Evolutionary conservation across 2,888 invertebrate genomes (phyloP).

Genomic region (Rhingia rostrata): DNA sequence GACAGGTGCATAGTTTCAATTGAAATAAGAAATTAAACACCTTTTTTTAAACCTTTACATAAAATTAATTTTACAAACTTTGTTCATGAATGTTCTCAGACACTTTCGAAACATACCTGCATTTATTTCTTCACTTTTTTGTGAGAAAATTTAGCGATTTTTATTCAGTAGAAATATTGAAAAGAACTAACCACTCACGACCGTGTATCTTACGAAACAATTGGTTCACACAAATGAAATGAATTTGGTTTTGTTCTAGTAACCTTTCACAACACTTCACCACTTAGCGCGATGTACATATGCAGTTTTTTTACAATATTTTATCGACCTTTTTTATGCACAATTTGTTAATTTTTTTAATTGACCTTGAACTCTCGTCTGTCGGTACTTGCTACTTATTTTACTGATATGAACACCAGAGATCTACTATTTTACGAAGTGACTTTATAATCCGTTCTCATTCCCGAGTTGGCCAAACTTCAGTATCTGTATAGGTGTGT

Average conservation of each 20-base stretch:
- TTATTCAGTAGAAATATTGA: not conserved
- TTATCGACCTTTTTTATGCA: slow-evolving; percentile 59
- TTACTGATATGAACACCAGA: slow-evolving; percentile 44
- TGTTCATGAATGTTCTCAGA: not conserved
- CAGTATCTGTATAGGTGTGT: slow-evolving; percentile 40
- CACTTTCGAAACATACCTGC: slow-evolving; percentile 48
- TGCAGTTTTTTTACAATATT: slow-evolving; percentile 28
- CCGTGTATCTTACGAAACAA: slow-evolving; percentile 53
- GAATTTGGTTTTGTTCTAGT: slow-evolving; percentile 12
- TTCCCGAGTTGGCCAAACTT: slow-evolving; percentile 20
- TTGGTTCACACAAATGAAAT: slow-evolving; percentile 44
- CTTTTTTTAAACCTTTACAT: not conserved
- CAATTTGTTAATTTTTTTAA: slow-evolving; percentile 56
- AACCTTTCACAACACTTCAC: slow-evolving; percentile 41
- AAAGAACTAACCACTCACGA: slow-evolving; percentile 13
- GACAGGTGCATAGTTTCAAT: slow-evolving; percentile 2
- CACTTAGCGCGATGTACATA: slow-evolving; percentile 40
- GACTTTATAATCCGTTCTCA: slow-evolving; percentile 9
- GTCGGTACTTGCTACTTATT: slow-evolving; percentile 32
- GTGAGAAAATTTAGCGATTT: slow-evolving; percentile 3
- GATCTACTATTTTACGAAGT: slow-evolving; percentile 42
- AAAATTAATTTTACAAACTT: not conserved
- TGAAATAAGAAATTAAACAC: not conserved
- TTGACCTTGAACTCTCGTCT: slow-evolving; percentile 64
- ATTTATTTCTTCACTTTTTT: slow-evolving; percentile 11